Evolutionary conservation across 2,888 invertebrate species (phyloP), one percentile per base, ranked within the genome.

Genomic region (Acanthosepion esculentum): DNA sequence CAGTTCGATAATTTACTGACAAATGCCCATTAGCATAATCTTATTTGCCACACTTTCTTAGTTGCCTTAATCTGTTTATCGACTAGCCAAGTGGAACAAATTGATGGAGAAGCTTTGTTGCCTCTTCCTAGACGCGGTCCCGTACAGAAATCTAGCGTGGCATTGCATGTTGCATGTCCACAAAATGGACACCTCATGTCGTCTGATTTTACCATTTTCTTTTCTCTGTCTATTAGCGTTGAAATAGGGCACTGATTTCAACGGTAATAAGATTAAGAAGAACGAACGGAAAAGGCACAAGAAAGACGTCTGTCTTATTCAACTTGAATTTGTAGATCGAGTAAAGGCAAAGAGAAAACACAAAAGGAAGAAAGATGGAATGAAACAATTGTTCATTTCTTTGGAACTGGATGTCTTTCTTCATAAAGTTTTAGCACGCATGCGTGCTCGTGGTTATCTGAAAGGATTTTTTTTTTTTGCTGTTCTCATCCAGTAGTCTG

Each of bases 61-160:
- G 78, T 78, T 78, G 78, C 15, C n/a, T 5, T 78, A 78, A 78
- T 78, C 78, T 78, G n/a, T 78, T 78, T 78, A 78, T 78, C 78
- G 78, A n/a, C 12, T 78, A 33, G 15, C n/a, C 78, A 78, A 78
- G 78, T 18, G 78, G 78, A 78, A 78, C 78, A 78, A 78, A 78
- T 78, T 78, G 78, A 78, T 78, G n/a, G 78, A 78, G 78, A 78
- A 33, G 78, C 78, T 78, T 78, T 78, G n/a, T 33, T 78, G n/a
- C 15, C n/a, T 59, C 23, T 59, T n/a, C 78, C 15, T 3, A n/a
- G 18, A 78, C 3, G 78, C 18, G 2, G n/a, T 78, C 12, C n/a
- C 78, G 78, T 33, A n/a, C 78, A n/a, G n/a, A n/a, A 78, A 78
- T 78, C 78, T 23, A 78, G n/a, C 12, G n/a, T 5, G 33, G n/a